Conservation (phyloP, 2,888 invertebrate species). For the Rhorus exstirpatorius region DNA sequence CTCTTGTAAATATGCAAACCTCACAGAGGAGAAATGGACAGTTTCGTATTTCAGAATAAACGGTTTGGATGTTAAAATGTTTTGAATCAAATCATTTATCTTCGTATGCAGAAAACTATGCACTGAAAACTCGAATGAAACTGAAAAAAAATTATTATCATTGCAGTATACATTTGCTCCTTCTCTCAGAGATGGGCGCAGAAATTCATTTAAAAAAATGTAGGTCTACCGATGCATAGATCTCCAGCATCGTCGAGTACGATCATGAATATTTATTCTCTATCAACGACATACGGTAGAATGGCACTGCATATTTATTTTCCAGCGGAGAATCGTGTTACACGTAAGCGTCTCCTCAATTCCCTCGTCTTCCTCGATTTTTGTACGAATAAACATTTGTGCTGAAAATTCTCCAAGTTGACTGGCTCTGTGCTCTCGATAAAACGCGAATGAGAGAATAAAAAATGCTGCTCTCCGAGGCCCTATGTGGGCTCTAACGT, state of each 20-base stretch:
- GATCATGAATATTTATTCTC: conserved; percentile 45
- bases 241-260: neutral
- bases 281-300: neutral
- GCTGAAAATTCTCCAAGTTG: neutral
- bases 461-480: conserved; percentile 8
- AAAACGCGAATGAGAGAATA: conserved; percentile 18
- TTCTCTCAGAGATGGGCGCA: neutral
- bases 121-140: no score
- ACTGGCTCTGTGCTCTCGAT: neutral
- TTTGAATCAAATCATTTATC: no score
- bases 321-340: neutral
- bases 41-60: no score
- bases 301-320: neutral
- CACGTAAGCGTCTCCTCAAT: no score
- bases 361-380: no score
- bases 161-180: no score
- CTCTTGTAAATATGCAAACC: no score
- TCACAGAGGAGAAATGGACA: no score
- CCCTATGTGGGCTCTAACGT: neutral
- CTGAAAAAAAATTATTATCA: no score
- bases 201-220: neutral
- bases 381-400: conserved; percentile 6
- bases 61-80: no score
- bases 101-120: no score
- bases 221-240: neutral